Evolutionary conservation across 1,140 invertebrate genomes (phyloP).

Genomic region (Microplitis mediator): DNA sequence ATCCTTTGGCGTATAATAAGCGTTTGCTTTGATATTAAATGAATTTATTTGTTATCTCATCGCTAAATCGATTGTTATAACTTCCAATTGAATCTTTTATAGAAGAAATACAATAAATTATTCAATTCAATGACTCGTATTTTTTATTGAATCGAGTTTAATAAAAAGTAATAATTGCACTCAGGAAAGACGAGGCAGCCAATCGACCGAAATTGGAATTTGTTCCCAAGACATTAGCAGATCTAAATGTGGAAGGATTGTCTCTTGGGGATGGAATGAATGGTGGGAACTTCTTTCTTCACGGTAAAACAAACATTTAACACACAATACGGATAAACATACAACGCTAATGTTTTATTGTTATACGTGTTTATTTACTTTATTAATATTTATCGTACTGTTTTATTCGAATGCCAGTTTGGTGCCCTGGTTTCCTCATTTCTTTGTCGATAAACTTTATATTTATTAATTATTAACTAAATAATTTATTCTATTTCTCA

Average conservation of each 20-base stretch:
- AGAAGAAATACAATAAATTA: too few species aligned
- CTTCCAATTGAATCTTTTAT: too few species aligned
- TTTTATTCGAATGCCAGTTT: background rate
- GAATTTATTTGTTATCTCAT: too few species aligned
- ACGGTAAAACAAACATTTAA: conserved; percentile 51
- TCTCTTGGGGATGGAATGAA: conserved; percentile 57
- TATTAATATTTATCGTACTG: background rate
- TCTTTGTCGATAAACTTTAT: too few species aligned
- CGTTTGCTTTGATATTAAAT: too few species aligned
- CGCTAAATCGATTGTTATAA: too few species aligned
- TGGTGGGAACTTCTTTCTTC: conserved; percentile 62
- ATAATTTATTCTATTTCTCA: too few species aligned
- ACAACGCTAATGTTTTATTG: background rate
- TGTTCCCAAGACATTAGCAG: conserved; percentile 88
- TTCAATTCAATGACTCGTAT: too few species aligned
- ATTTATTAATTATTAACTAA: too few species aligned
- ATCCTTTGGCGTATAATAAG: too few species aligned
- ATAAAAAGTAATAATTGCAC: conserved; percentile 39
- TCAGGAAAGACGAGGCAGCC: conserved; percentile 87
- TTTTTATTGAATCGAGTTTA: background rate
- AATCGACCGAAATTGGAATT: conserved; percentile 89
- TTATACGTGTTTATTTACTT: background rate
- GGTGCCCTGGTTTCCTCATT: too few species aligned
- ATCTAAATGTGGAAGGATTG: conserved; percentile 79
- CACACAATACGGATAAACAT: conserved; percentile 11